Conservation (phyloP, 2,797 vertebrate species). For the Rhinophrynus dorsalis region DNA sequence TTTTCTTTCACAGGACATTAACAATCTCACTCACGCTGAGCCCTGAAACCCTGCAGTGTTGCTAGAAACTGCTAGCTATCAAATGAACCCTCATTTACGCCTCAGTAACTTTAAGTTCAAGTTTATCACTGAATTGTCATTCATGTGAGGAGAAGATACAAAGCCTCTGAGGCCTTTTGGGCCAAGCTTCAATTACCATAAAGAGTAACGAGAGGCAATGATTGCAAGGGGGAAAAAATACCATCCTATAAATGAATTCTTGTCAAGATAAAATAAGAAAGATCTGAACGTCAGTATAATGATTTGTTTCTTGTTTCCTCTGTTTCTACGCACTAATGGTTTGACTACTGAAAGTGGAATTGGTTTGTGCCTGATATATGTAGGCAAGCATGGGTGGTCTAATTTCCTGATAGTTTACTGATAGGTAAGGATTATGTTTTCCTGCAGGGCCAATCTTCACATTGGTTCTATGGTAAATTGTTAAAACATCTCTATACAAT, state of each 20-base stretch:
- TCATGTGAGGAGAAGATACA: conserved; percentile 73
- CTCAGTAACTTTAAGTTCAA: conserved; percentile 79
- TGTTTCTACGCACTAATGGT: conserved; percentile 61
- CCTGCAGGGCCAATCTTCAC: conserved; percentile 54
- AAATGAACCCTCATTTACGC: conserved; percentile 76
- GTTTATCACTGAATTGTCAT: conserved; percentile 76
- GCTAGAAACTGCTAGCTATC: conserved; percentile 75
- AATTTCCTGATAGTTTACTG: conserved; percentile 51
- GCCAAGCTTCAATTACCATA: conserved; percentile 72
- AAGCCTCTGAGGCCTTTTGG: conserved; percentile 67
- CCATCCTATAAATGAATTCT: conserved; percentile 60
- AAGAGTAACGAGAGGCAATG: conserved; percentile 66
- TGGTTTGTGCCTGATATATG: conserved; percentile 54
- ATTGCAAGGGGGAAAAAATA: conserved; percentile 51
- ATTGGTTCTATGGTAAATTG: conserved; percentile 59
- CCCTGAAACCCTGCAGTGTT: conserved; percentile 64
- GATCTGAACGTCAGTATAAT: conserved; percentile 58
- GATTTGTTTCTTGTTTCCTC: conserved; percentile 62
- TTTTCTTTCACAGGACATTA: conserved; percentile 79
- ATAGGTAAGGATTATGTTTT: conserved; percentile 53
- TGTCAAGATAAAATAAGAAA: conserved; percentile 67
- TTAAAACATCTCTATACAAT: conserved; percentile 56
- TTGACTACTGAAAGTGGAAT: conserved; percentile 61
- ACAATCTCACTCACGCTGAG: conserved; percentile 69
- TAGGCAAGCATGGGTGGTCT: conserved; percentile 54